Evolutionary conservation across 35 echinoderm and acorn worm genomes (phyloP).

Genomic region (Apostichopus californicus): DNA sequence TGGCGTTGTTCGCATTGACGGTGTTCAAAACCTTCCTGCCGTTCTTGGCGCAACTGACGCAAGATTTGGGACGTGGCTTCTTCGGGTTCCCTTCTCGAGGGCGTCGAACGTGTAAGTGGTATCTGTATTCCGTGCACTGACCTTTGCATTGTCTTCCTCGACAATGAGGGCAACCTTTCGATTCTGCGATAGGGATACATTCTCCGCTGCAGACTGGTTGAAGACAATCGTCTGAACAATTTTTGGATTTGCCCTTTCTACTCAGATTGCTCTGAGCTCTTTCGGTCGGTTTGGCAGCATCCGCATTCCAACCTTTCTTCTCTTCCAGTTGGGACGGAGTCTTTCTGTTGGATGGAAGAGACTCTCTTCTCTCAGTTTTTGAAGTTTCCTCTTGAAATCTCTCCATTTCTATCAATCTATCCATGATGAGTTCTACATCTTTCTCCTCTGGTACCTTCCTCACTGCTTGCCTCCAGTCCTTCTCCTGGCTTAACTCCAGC

Average conservation of each 20-base stretch:
- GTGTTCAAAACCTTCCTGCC: slow-evolving; percentile 41
- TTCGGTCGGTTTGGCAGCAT: slow-evolving; percentile 85
- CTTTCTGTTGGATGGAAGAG: slow-evolving; percentile 51
- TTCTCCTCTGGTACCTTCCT: slow-evolving; percentile 65
- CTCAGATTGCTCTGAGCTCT: slow-evolving; percentile 73
- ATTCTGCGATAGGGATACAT: slow-evolving; percentile 55
- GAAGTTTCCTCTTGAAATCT: slow-evolving; percentile 77
- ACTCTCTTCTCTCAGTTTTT: slow-evolving; percentile 71
- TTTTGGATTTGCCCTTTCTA: slow-evolving; percentile 61
- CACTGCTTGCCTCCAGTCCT: slow-evolving; percentile 83
- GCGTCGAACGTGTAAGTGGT: slow-evolving; percentile 75
- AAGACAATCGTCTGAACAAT: slow-evolving; percentile 74
- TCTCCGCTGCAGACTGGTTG: slow-evolving; percentile 80
- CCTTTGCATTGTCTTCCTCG: slow-evolving; percentile 73
- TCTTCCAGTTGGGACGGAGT: slow-evolving; percentile 64
- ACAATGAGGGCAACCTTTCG: slow-evolving; percentile 69
- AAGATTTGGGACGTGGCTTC: slow-evolving; percentile 76
- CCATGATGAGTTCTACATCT: slow-evolving; percentile 67
- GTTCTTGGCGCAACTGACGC: slow-evolving; percentile 63
- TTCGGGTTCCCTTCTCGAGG: slow-evolving; percentile 54
- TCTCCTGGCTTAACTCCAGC: slow-evolving; percentile 74
- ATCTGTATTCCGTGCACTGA: slow-evolving; percentile 85
- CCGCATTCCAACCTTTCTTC: slow-evolving; percentile 85
- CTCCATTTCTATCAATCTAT: slow-evolving; percentile 91
- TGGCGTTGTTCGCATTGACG: slow-evolving; percentile 77